These are phyloP conservation scores for Chloroclystis v-ata DNA, from an alignment of 2,888 invertebrate species.

Conservation along the genomic window DNA sequence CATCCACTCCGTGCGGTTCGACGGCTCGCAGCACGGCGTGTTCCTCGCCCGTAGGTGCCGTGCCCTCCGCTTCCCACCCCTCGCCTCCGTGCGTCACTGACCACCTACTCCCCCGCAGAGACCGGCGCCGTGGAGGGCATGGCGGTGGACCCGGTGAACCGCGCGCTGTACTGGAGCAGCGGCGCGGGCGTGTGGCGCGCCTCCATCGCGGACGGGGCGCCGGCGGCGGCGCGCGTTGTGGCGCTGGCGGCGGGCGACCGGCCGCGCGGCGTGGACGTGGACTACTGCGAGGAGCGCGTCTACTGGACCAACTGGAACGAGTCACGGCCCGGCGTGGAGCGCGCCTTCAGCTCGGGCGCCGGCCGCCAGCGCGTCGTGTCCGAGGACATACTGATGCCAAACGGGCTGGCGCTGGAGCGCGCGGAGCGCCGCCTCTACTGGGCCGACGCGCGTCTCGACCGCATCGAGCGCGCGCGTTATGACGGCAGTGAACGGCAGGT, in stretches of 20 bases:
- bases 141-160: slow-evolving; percentile 83
- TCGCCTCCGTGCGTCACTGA: background rate
- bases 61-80: no score
- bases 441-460: slow-evolving; percentile 91
- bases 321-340: slow-evolving; percentile 86
- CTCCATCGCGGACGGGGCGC: slow-evolving; percentile 28
- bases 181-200: slow-evolving; percentile 73
- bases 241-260: slow-evolving; percentile 84
- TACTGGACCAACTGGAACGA: slow-evolving; percentile 97
- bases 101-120: slow-evolving; percentile 58
- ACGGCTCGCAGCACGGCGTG: slow-evolving; percentile 84
- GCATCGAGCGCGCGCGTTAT: slow-evolving; percentile 88
- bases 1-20: slow-evolving; percentile 89
- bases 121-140: slow-evolving; percentile 93
- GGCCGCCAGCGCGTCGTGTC: slow-evolving; percentile 82
- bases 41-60: slow-evolving; percentile 81
- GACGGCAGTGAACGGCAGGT: slow-evolving; percentile 86
- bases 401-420: slow-evolving; percentile 88
- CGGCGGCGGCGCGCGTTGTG: slow-evolving; percentile 71
- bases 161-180: slow-evolving; percentile 91
- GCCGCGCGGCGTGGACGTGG: slow-evolving; percentile 90
- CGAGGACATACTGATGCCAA: slow-evolving; percentile 90
- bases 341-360: slow-evolving; percentile 83
- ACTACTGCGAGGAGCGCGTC: slow-evolving; percentile 81
- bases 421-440: slow-evolving; percentile 87